phyloP scores from a whole-genome alignment of 2,888 invertebrate species.

The Lordiphosa andalusiaca region DNA sequence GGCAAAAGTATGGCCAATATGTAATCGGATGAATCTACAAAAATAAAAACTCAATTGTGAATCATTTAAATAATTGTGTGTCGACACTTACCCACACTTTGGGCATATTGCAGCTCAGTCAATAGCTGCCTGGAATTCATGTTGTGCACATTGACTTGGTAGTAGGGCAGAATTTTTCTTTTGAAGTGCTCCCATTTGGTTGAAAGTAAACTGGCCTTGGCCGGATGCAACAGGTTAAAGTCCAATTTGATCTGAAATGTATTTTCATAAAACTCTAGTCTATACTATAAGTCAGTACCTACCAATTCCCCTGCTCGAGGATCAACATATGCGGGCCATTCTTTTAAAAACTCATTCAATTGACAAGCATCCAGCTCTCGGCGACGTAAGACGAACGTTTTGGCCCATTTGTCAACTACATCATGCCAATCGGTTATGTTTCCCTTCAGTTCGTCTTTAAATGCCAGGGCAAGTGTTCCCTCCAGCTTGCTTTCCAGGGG shows the following conservation, averaged over 20 bases:
- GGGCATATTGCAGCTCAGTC: conserved; percentile 2
- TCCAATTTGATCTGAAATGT: background rate
- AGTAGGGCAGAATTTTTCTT: background rate
- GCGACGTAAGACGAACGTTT: background rate
- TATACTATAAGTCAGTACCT: background rate
- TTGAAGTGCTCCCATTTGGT: conserved; percentile 3
- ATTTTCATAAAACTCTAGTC: background rate
- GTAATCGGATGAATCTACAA: background rate
- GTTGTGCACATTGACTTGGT: conserved; percentile 2
- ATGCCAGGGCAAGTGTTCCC: background rate
- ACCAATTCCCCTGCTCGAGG: background rate
- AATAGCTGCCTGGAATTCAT: conserved; percentile 1
- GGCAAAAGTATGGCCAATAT: conserved; percentile 1
- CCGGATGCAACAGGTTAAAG: background rate
- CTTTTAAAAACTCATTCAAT: background rate
- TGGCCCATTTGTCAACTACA: background rate
- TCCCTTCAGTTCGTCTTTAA: background rate
- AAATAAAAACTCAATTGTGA: background rate
- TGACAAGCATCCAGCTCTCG: background rate
- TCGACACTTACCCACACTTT: background rate
- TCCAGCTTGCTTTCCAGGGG: background rate
- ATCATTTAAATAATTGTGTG: too few relatives aligned
- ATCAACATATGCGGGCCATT: background rate
- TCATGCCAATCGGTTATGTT: background rate
- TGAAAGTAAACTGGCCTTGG: background rate